These are phyloP conservation scores for Galaxias olidus DNA, from an alignment of 2,797 vertebrate genomes.

Conservation along the genomic window DNA sequence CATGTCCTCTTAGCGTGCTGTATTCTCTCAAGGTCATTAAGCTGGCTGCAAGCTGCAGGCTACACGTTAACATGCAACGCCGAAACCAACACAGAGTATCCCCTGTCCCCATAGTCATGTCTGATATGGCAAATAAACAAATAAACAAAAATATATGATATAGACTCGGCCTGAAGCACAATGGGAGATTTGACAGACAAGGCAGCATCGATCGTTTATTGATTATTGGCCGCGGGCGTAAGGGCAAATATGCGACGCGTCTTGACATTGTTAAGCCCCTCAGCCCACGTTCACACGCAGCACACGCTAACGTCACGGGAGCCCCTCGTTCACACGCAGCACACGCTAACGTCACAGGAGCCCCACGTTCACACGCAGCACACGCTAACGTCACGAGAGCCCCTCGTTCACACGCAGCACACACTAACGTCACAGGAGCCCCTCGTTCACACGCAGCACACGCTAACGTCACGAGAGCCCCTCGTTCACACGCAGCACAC, in stretches of 20 bases:
- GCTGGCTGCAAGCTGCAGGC: too few relatives aligned
- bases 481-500: conserved; percentile 28
- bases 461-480: not conserved
- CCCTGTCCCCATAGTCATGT: too few relatives aligned
- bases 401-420: conserved; percentile 32
- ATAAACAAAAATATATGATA: conserved; percentile 9
- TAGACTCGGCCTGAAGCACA: too few relatives aligned
- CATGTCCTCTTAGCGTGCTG: too few relatives aligned
- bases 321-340: conserved; percentile 39
- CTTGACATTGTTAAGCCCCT: conserved; percentile 41
- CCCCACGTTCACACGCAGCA: conserved; percentile 33
- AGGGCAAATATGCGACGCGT: not conserved
- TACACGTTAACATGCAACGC: conserved; percentile 12
- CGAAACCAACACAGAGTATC: not conserved
- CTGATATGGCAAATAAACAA: conserved; percentile 10
- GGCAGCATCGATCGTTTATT: conserved; percentile 13
- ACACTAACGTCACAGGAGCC: not conserved
- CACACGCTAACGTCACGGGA: not conserved
- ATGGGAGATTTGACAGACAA: conserved; percentile 16
- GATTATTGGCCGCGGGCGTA: too few relatives aligned
- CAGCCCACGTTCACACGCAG: conserved; percentile 41
- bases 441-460: conserved; percentile 30
- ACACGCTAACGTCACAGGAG: not conserved
- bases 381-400: not conserved
- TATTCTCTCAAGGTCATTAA: conserved; percentile 47